phyloP scores from a whole-genome alignment of 2,888 invertebrate genomes.

The Himalopsyche anomala region DNA sequence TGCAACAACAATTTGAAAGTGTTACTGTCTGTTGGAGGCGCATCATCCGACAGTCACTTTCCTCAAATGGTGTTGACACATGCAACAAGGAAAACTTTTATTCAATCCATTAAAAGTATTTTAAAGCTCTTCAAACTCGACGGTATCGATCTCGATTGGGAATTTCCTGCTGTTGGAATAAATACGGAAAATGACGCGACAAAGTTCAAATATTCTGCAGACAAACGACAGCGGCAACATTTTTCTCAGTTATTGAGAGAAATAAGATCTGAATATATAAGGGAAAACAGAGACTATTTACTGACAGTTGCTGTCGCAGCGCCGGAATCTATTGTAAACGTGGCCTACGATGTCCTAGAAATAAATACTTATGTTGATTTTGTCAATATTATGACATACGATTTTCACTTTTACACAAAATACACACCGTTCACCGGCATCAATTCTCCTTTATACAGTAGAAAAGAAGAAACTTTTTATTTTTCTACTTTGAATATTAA shows the following conservation, averaged over 20 bases:
- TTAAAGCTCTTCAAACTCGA: slow-evolving; percentile 79
- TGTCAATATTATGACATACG: slow-evolving; percentile 94
- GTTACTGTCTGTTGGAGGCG: slow-evolving; percentile 86
- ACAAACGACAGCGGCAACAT: slow-evolving; percentile 79
- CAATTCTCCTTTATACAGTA: slow-evolving; percentile 87
- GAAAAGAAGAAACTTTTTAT: slow-evolving; percentile 79
- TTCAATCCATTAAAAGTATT: slow-evolving; percentile 76
- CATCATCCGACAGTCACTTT: slow-evolving; percentile 79
- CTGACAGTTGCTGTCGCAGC: slow-evolving; percentile 89
- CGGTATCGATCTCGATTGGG: slow-evolving; percentile 90
- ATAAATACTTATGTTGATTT: slow-evolving; percentile 89
- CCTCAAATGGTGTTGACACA: slow-evolving; percentile 84
- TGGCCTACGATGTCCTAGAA: slow-evolving; percentile 86
- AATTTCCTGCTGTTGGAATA: slow-evolving; percentile 84
- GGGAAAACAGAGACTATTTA: slow-evolving; percentile 78
- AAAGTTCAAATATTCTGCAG: background rate
- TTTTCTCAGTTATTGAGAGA: slow-evolving; percentile 86
- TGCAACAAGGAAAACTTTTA: slow-evolving; percentile 81
- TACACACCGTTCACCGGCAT: slow-evolving; percentile 89
- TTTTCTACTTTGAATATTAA: slow-evolving; percentile 87
- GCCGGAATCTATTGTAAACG: slow-evolving; percentile 83
- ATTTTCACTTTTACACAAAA: slow-evolving; percentile 88
- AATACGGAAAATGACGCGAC: background rate
- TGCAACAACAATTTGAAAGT: slow-evolving; percentile 83
- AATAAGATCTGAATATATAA: slow-evolving; percentile 81